Evolutionary conservation across 1,140 invertebrate species (phyloP), one percentile per base, ranked within the genome.

Genomic region (Lucilia sericata): DNA sequence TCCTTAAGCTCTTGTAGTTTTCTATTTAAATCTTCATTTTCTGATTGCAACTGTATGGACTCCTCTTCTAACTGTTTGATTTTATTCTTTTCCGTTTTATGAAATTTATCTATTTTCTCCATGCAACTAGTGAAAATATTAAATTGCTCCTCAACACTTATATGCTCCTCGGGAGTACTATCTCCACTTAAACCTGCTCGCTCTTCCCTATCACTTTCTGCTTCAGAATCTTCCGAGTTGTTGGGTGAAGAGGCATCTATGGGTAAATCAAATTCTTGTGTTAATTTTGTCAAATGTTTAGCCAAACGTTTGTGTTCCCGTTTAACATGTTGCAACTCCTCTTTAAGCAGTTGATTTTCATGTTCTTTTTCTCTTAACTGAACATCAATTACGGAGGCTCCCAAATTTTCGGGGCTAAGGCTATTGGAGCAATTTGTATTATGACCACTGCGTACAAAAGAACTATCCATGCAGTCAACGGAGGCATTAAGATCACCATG

Each of bases 341-440:
- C 83, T 13, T 82, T 85, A 25, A 91, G 36, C 70, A 84, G 25
- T 2, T 80, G n/a, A 74, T 90, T 90, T 86, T 91, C 88, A 8
- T 84, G 86, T 78, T 91, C 88, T 74, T 88, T 89, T 60, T 91
- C 90, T 5, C 88, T 87, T 74, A 91, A 82, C 34, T 89, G 88
- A 4, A 89, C 87, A 74, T 91, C 90, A 13, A 91, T 83, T 2
- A 91, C 89, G 0, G 87, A 87, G 74, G 82, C 84, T 12, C 85
- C 90, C 17, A 91, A 81, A 85, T 88, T 91, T 83, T 91, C 90
- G 0, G 88, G 88, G 8, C 87, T 86, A 51, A 86, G 86, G 7
- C 85, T 85, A 13, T 51, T 74, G 13, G 82, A 84, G 12, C 75
- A 82, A 82, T 84, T 84, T 3, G 85, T 85, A 5, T 49, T n/a